Percentiles rank a stretch among this genome's conserved stretches.
Evolutionary conservation across 2,888 invertebrate genomes (phyloP).

Genomic region (Leptopilina myrica): DNA sequence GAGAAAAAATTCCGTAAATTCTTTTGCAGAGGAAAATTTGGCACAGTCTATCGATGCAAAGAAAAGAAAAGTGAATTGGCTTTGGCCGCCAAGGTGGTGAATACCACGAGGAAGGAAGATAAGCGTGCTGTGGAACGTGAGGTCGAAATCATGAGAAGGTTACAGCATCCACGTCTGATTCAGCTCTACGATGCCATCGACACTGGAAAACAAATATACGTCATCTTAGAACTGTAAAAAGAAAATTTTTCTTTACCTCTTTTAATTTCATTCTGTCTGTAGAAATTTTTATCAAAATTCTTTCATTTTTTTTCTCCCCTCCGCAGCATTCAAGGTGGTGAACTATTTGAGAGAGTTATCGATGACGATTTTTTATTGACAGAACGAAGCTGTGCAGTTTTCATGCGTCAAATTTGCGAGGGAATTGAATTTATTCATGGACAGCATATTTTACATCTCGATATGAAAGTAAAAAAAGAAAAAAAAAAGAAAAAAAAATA

Average conservation of each 20-base stretch:
- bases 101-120: slow-evolving; percentile 90
- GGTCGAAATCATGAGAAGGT: slow-evolving; percentile 96
- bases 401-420: slow-evolving; percentile 98
- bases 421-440: slow-evolving; percentile 98
- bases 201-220: slow-evolving; percentile 95
- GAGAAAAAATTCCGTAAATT: background rate
- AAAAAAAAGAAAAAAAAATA: too few relatives aligned
- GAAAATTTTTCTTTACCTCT: slow-evolving; percentile 32
- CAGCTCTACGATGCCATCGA: slow-evolving; percentile 99
- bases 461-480: slow-evolving; percentile 88
- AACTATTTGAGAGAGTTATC: slow-evolving; percentile 98
- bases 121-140: slow-evolving; percentile 95
- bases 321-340: slow-evolving; percentile 95
- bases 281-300: slow-evolving; percentile 13
- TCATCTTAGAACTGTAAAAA: slow-evolving; percentile 98
- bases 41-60: slow-evolving; percentile 94
- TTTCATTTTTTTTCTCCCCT: slow-evolving; percentile 36
- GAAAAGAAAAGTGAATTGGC: slow-evolving; percentile 89
- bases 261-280: slow-evolving; percentile 49
- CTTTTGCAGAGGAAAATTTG: slow-evolving; percentile 92
- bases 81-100: slow-evolving; percentile 96
- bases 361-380: slow-evolving; percentile 98
- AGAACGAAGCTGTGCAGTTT: slow-evolving; percentile 96
- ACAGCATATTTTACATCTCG: slow-evolving; percentile 96
- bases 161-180: slow-evolving; percentile 96